Evolutionary conservation across 2,113 vertebrate genomes (phyloP), one percentile per base, ranked within the genome.

Genomic region (Brachyistius frenatus): DNA sequence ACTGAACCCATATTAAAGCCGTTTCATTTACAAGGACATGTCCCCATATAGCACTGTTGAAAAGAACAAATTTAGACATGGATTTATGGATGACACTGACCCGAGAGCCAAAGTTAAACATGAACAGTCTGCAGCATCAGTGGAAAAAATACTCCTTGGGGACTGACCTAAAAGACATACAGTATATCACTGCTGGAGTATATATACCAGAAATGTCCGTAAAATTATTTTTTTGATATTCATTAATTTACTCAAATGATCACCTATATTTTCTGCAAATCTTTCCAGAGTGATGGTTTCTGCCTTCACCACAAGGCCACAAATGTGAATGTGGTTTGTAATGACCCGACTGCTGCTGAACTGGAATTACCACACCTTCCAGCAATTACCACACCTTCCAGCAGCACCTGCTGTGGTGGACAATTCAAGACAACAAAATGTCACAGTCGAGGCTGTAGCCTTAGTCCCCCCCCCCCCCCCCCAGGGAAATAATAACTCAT

Each of bases 91-190:
- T n/a, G 5, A 50, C 49, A 50, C 49, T 50, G 49, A 50, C 49
- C 49, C n/a, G 14, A 50, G 49, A 50, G 14, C 49, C 49, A 50
- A 50, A 50, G 49, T 15, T 15, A 50, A 50, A 50, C 49, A 50
- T 50, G n/a, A 50, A 50, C 49, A 50, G 49, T 50, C 49, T n/a
- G 15, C 49, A 50, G 49, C 49, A 50, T 50, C 49, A 50, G 49
- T 16, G 49, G 23, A 50, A n/a, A 50, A 50, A 50, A 50, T 50
- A 16, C 49, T 50, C 49, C 49, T 50, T 16, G 14, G 49, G 47
- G 49, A 50, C 14, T 5, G 5, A 50, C 16, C 15, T 50, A 16
- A 50, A 49, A 50, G 49, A n/a, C n/a, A 50, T 16, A 5, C 49
- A 13, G 41, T 44, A 44, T 44, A 44, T 11, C 23, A 23, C 23